Conservation (phyloP, 64 coral and sea anemone species). For the Astreopora myriophthalma region DNA sequence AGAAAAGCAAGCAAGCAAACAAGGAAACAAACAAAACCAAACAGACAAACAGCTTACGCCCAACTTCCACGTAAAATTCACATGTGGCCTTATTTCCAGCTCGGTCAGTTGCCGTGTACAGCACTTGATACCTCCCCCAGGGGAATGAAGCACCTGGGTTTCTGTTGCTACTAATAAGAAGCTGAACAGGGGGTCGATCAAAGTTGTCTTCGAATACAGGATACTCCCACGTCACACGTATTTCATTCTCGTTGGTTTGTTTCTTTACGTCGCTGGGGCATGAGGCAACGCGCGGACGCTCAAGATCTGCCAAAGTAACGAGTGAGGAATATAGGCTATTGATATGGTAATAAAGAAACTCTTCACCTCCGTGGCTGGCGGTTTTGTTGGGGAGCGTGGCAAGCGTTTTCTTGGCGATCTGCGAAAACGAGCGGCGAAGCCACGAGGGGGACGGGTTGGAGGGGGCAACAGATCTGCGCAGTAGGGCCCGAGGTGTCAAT, state of each 20-base stretch:
- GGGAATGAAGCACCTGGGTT: conserved; percentile 68
- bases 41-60: conserved; percentile 62
- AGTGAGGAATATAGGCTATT: no score
- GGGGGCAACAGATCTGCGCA: no score
- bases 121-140: conserved; percentile 71
- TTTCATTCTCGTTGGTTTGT: conserved; percentile 48
- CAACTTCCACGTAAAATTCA: conserved; percentile 79
- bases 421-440: no score
- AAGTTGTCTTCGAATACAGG: conserved; percentile 86
- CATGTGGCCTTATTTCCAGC: conserved; percentile 88
- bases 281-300: conserved; percentile 67
- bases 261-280: conserved; percentile 74
- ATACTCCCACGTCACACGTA: conserved; percentile 83
- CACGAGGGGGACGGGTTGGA: no score
- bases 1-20: no score
- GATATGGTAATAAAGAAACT: no score
- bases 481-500: no score
- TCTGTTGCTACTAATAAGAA: conserved; percentile 76
- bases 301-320: conserved; percentile 49
- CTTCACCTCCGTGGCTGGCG: no score
- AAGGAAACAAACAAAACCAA: no score
- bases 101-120: conserved; percentile 80
- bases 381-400: no score
- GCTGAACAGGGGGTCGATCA: conserved; percentile 56
- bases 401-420: no score